Evolutionary conservation across 2,888 invertebrate genomes (phyloP), one percentile per base, ranked within the genome.

Genomic region (Spilosoma lubricipeda): DNA sequence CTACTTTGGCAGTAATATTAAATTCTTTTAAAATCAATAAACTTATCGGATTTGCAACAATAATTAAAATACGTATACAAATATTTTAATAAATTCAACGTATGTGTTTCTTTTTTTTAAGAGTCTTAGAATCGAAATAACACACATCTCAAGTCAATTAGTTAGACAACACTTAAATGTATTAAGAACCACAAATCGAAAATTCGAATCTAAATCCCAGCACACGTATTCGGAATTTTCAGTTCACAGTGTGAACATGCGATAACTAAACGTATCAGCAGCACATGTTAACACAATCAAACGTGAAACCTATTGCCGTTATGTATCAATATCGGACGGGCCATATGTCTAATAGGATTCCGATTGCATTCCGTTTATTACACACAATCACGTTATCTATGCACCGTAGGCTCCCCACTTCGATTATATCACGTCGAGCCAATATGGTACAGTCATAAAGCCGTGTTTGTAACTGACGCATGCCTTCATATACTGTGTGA

Each of bases 291-390:
- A 88, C 90, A 88, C 89, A 90, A 89, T 86, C 90, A 90, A 89
- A 90, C 89, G 85, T 87, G 89, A 90, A 91, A 89, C 92, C 92
- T 92, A 92, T 93, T 92, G 92, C 88, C 89, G 84, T 90, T 89
- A 85, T 89, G 90, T 90, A 91, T 89, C 90, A 87, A 81, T 88
- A 91, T 90, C 90, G 82, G 86, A 73, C 79, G 87, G 85, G 84
- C 88, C 92, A 90, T 92, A 92, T 89, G 93, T 93, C 93, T 94
- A 93, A 94, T 93, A 90, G 93, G 93, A 94, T 93, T 91, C 89
- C 87, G 86, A 93, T 92, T 90, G 92, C 91, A 91, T 93, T 91
- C 93, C 93, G 92, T 91, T 93, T 92, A 93, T 92, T 91, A 90
- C 92, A 92, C 91, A 90, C 92, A 92, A 93, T 92, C 91, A 88